Percentiles rank a stretch among this genome's conserved stretches.
phyloP scores from a whole-genome alignment of 2,797 vertebrate genomes.

The Antrozous pallidus region DNA sequence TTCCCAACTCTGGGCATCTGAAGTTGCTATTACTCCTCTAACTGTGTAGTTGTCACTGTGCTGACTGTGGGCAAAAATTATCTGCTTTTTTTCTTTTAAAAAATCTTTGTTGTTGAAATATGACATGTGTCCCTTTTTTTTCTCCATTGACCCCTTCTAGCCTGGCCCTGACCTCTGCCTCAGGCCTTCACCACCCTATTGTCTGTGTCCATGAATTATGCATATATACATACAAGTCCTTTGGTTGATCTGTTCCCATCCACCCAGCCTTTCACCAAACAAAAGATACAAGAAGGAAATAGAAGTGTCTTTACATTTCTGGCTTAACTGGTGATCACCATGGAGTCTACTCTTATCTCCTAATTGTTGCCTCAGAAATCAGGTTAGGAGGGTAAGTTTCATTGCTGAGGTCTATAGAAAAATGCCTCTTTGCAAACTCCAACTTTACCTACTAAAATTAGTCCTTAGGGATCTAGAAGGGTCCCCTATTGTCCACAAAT shows the following conservation, averaged over 20 bases:
- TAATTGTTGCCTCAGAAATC: neutral
- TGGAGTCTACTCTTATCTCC: neutral
- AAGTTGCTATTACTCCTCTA: neutral
- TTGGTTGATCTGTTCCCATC: too few relatives aligned
- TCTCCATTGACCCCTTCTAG: too few relatives aligned
- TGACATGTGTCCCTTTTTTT: too few relatives aligned
- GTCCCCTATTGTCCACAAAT: neutral
- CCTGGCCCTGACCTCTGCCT: too few relatives aligned
- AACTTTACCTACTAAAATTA: constrained; percentile 6
- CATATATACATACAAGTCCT: too few relatives aligned
- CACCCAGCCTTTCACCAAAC: neutral
- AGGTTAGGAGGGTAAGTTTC: neutral
- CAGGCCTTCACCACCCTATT: too few relatives aligned
- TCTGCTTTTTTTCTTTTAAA: neutral
- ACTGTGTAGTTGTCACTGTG: neutral
- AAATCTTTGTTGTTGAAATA: too few relatives aligned
- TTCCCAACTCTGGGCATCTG: neutral
- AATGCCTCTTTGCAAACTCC: neutral
- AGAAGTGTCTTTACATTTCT: neutral
- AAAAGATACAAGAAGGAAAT: neutral
- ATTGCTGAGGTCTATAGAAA: neutral
- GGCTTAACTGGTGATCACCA: neutral
- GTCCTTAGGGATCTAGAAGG: neutral
- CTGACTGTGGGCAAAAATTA: neutral
- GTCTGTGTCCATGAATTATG: too few relatives aligned